Evolutionary conservation across 2,113 vertebrate species (phyloP), one percentile per base, ranked within the genome.

Genomic region (Orycteropus afer): DNA sequence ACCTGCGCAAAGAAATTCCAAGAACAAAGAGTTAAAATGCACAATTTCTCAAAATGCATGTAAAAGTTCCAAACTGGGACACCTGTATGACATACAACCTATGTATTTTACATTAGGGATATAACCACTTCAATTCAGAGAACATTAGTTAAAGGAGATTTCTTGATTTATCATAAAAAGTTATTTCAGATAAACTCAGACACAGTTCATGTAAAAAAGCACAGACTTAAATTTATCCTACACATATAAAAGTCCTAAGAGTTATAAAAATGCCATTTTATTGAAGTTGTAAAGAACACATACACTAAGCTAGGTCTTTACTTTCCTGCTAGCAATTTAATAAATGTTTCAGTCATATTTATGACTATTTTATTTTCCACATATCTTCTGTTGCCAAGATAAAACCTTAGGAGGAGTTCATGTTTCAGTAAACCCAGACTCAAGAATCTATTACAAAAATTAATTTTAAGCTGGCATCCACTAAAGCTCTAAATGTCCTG

Each of bases 391-490:
- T 86, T 93, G 91, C 93, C 95, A 96, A 80, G 65, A 89, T 86
- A 96, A 95, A 97, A 95, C 45, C 55, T 93, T 79, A 86, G 86
- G 40, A 95, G 83, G 40, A 95, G 83, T 95, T 96, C 89, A 89
- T 40, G 86, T 95, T 96, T 94, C 95, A 96, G 53, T 94, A 97
- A 96, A 89, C 22, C 51, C 89, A 97, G 91, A 96, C 91, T 94
- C 76, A 94, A 96, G 89, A 96, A 95, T 91, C 89, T 96, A 81
- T 91, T 91, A 91, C 45, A 86, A 78, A 97, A 93, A 94, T 95
- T 86, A 97, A 94, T 93, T 96, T 93, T 81, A 91, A 83, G 82
- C 80, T 94, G 93, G 93, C 86, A 95, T 91, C 34, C 76, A 91
- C 49, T 78, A 25, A 93, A 94, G 63, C 55, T 86, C 86, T 96